Base-by-base conservation (phyloP, 2,797 vertebrate species). In the Argentina silus region DNA sequence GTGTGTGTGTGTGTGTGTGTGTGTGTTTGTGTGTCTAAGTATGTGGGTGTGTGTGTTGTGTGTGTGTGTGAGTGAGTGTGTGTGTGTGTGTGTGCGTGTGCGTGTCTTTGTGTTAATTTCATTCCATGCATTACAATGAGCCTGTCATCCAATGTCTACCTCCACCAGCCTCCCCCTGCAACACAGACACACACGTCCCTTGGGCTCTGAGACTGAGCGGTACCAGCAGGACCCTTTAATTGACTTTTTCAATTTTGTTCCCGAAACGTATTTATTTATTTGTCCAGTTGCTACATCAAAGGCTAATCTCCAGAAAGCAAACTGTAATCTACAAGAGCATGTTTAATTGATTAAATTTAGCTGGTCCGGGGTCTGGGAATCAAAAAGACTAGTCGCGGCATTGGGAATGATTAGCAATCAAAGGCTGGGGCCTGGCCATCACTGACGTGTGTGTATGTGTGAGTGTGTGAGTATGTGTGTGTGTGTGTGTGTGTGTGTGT, bases 261-360 rank as follows among this genome's bases (percentile, higher is more conserved):
- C 65, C 27, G 27, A 36, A 61, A 42, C 63, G 6, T 73, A 17
- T 70, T 86, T 89, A 87, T 89, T 90, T 88, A 88, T 91, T 87
- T 91, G 85, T 86, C 85, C 78, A 73, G 75, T 85, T 88, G 86
- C 86, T 83, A 88, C 79, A 80, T 90, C 89, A 91, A 87, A 90
- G 84, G 69, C 81, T 86, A 86, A 90, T 90, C 81, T 84, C 19
- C 82, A 83, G 86, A 86, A 91, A 87, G 90, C 79, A 84, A 79
- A 36, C 78, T 76, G 83, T 79, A 83, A 78, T 89, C 83, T 83
- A 87, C 85, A 86, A 85, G 82, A 85, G 76, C 78, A 36, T 36
- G 27, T 36, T 1, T 90, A 92, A 92, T 90, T 90, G 89, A 93
- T 91, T 91, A 85, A 85, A 87, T 90, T 91, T 87, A 89, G 79